phyloP scores from a whole-genome alignment of 2,888 invertebrate genomes.

The Pherbina coryleti region DNA sequence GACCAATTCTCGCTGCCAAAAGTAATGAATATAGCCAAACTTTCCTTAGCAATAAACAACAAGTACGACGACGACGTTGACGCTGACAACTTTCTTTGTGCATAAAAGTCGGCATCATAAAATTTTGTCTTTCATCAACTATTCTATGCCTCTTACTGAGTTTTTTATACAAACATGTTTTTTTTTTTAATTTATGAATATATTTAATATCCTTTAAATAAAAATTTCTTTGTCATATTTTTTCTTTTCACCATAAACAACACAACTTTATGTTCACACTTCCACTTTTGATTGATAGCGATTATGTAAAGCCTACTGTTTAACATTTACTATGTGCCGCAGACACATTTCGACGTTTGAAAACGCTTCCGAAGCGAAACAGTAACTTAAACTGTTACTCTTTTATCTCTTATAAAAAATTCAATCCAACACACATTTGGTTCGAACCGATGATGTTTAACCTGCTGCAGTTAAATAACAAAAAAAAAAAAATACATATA shows the following conservation, averaged over 20 bases:
- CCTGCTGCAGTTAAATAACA: too few species aligned
- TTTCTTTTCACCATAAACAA: neutral
- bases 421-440: neutral
- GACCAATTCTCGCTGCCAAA: neutral
- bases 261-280: neutral
- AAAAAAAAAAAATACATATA: too few species aligned
- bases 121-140: neutral
- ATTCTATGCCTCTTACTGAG: too few species aligned
- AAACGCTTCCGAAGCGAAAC: neutral
- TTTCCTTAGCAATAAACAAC: constrained; percentile 7
- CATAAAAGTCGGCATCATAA: constrained; percentile 12
- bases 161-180: neutral
- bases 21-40: neutral
- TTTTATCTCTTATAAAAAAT: neutral
- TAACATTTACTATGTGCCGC: neutral
- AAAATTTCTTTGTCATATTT: too few species aligned
- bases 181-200: neutral
- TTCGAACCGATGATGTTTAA: neutral
- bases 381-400: neutral
- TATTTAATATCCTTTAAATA: neutral
- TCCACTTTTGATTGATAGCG: neutral
- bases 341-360: neutral
- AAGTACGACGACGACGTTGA: neutral
- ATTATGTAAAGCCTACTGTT: neutral
- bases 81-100: neutral